These are phyloP conservation scores for Macropis europaea DNA, from an alignment of 2,888 invertebrate species.

Conservation along the genomic window DNA sequence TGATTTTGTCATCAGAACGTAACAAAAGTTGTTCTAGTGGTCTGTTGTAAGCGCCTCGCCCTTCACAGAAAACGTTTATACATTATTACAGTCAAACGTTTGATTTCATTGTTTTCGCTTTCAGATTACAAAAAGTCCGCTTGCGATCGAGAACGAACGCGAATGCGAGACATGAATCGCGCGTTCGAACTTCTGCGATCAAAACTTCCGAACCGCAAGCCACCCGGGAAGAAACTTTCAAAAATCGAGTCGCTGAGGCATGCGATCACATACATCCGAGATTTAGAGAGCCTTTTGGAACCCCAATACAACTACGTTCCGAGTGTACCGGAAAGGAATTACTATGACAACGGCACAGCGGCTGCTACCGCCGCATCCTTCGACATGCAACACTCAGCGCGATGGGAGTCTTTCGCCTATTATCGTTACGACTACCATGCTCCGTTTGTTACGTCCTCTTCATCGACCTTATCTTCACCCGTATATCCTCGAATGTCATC, in stretches of 20 bases:
- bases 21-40: no score
- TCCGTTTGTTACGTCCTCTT: constrained; percentile 67
- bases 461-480: constrained; percentile 58
- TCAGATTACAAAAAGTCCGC: constrained; percentile 91
- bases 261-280: constrained; percentile 89
- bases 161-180: constrained; percentile 93
- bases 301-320: constrained; percentile 70
- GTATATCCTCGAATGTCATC: constrained; percentile 53
- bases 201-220: constrained; percentile 88
- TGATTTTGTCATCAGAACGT: no score
- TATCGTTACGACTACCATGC: constrained; percentile 77
- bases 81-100: no score
- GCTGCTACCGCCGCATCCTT: constrained; percentile 52
- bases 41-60: no score
- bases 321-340: constrained; percentile 64
- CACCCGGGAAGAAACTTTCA: constrained; percentile 91
- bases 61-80: no score
- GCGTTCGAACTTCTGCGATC: constrained; percentile 89
- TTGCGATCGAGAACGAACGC: constrained; percentile 90
- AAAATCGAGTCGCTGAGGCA: constrained; percentile 92
- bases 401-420: constrained; percentile 76
- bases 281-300: constrained; percentile 84
- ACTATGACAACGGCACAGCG: constrained; percentile 57
- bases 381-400: constrained; percentile 69
- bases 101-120: constrained; percentile 15